These are phyloP conservation scores for Tringa solitaria DNA, from an alignment of 2,113 vertebrate genomes.

Conservation along the genomic window DNA sequence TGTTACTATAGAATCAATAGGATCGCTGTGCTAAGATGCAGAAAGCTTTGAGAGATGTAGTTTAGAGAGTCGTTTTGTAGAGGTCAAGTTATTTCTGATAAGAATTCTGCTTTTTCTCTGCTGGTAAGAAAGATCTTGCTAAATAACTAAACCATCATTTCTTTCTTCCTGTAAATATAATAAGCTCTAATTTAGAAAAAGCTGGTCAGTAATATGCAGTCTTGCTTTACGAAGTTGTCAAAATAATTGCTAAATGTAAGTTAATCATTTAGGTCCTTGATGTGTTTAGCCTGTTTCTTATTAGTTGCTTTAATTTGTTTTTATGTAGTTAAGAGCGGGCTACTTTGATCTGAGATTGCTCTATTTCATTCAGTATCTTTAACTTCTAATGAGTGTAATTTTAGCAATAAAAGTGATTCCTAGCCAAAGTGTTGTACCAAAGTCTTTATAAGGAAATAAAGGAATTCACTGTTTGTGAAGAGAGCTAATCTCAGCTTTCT, in stretches of 20 bases:
- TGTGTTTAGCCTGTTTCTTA: conserved; percentile 16
- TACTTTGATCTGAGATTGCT: conserved; percentile 52
- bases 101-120: background rate
- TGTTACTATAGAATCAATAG: conserved; percentile 35
- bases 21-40: background rate
- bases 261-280: conserved; percentile 28
- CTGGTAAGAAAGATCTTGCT: background rate
- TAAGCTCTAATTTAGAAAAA: conserved; percentile 2
- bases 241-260: conserved; percentile 31
- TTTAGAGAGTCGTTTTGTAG: background rate
- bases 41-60: background rate
- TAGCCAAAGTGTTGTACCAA: conserved; percentile 8
- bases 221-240: conserved; percentile 10
- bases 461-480: background rate
- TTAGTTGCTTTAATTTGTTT: conserved; percentile 40
- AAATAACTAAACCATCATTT: background rate
- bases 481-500: conserved; percentile 2
- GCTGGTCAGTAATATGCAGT: background rate
- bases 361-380: conserved; percentile 24
- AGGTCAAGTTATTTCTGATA: background rate
- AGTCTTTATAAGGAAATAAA: conserved; percentile 38
- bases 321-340: background rate
- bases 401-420: background rate
- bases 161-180: background rate
- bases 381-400: conserved; percentile 6